phyloP scores from a whole-genome alignment of 2,113 vertebrate species.

The Protomyctophum bolini region DNA sequence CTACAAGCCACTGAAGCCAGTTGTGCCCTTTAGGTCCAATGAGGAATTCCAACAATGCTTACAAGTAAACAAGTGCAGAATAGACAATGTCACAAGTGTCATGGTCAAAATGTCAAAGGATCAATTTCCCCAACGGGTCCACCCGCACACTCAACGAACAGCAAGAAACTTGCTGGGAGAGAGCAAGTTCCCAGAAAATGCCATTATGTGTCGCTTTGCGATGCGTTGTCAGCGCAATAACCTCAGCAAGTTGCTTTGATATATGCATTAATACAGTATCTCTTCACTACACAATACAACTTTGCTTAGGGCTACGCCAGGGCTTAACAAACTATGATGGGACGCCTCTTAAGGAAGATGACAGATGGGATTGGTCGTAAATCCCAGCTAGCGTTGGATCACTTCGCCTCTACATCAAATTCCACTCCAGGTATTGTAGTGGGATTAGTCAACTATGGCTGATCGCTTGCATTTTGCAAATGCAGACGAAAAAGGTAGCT shows the following conservation, averaged over 20 bases:
- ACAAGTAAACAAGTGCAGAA: conserved; percentile 15
- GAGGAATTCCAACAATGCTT: conserved; percentile 50
- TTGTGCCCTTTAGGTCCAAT: conserved; percentile 20
- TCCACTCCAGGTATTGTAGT: no score
- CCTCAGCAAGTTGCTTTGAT: no score
- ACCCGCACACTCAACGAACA: no score
- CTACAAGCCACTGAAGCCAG: conserved; percentile 6
- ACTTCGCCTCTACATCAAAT: conserved; percentile 59
- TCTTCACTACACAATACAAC: background rate
- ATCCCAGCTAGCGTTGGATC: conserved; percentile 68
- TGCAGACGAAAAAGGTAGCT: no score
- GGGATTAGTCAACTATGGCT: no score
- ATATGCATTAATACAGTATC: no score
- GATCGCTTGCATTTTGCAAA: no score
- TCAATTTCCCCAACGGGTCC: no score
- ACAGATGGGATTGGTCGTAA: conserved; percentile 71
- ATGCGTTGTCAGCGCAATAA: no score
- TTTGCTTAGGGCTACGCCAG: background rate
- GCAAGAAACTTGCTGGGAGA: no score
- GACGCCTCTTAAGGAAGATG: conserved; percentile 59
- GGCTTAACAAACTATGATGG: background rate
- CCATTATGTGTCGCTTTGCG: no score
- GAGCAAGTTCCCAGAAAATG: no score
- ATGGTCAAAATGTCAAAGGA: background rate
- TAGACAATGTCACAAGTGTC: conserved; percentile 28